phyloP scores from a whole-genome alignment of 2,113 vertebrate species.

The Gallinago paraguaiae region DNA sequence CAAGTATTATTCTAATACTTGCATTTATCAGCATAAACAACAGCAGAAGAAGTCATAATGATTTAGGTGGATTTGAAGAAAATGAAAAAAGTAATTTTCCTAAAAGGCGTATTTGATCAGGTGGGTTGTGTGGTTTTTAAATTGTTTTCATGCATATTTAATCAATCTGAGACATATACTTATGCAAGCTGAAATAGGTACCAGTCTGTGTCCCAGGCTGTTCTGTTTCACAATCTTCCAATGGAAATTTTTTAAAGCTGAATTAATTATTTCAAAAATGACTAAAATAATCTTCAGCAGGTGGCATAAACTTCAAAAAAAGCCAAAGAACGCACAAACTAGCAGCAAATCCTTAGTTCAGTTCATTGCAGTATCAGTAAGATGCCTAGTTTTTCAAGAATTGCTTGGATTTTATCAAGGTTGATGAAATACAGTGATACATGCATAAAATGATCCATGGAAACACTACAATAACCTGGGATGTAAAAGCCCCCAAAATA shows the following conservation, averaged over 20 bases:
- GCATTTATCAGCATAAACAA: neutral
- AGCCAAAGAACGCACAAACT: neutral
- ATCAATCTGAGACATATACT: neutral
- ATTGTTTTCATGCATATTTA: constrained; percentile 52
- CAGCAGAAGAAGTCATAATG: neutral
- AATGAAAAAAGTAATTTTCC: neutral
- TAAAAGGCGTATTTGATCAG: constrained; percentile 4
- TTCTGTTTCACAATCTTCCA: neutral
- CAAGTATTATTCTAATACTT: neutral
- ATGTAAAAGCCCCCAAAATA: neutral
- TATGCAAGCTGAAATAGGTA: constrained; percentile 31
- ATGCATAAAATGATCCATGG: neutral
- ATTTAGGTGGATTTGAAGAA: neutral
- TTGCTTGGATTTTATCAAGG: neutral
- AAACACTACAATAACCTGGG: neutral
- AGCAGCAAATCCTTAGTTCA: neutral
- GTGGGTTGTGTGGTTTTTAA: constrained; percentile 6
- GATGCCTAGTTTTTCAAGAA: neutral
- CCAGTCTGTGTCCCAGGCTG: constrained; percentile 16
- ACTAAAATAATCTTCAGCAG: neutral
- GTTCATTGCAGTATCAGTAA: neutral
- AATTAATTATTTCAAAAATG: neutral
- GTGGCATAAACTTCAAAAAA: constrained; percentile 10
- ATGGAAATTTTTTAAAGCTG: neutral
- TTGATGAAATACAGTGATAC: neutral